Percentiles rank a stretch among this genome's conserved stretches.
These are phyloP conservation scores for Polydrusus cervinus DNA, from an alignment of 2,888 invertebrate species.

Conservation along the genomic window DNA sequence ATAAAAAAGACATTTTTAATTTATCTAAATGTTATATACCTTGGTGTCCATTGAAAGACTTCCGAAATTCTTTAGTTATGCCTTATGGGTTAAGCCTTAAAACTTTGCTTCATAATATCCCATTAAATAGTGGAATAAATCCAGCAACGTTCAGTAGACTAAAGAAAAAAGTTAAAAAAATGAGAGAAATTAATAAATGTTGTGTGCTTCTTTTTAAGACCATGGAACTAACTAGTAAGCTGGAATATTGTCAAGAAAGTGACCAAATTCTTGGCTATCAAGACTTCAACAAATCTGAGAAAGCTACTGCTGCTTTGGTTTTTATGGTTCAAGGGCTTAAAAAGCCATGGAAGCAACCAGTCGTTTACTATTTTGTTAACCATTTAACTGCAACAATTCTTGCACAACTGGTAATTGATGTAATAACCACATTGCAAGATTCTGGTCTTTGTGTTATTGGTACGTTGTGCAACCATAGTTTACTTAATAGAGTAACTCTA, in stretches of 20 bases:
- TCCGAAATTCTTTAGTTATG: not conserved
- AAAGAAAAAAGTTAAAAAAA: not conserved
- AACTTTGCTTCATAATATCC: not conserved
- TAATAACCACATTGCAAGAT: not conserved
- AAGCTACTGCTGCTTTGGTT: slow-evolving; percentile 13
- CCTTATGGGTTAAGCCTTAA: not conserved
- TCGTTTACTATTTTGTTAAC: slow-evolving; percentile 21
- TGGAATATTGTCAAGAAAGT: slow-evolving; percentile 7
- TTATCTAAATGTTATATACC: not conserved
- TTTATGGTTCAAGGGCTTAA: slow-evolving; percentile 22
- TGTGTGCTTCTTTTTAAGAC: slow-evolving; percentile 1
- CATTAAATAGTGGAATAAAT: not conserved
- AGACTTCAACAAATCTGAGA: not conserved
- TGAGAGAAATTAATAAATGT: not conserved
- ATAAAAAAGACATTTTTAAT: not conserved
- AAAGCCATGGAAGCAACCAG: slow-evolving; percentile 20
- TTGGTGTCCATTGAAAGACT: not conserved
- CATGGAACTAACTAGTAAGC: not conserved
- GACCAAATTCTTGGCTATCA: slow-evolving; percentile 3
- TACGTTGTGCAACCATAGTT: not conserved
- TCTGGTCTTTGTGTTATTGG: not conserved
- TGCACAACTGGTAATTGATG: not conserved
- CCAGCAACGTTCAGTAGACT: not conserved
- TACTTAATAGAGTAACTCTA: not conserved
- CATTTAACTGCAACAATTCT: not conserved